Evolutionary conservation across 35 echinoderm and acorn worm species (phyloP).

Genomic region (Strongylocentrotus purpuratus): DNA sequence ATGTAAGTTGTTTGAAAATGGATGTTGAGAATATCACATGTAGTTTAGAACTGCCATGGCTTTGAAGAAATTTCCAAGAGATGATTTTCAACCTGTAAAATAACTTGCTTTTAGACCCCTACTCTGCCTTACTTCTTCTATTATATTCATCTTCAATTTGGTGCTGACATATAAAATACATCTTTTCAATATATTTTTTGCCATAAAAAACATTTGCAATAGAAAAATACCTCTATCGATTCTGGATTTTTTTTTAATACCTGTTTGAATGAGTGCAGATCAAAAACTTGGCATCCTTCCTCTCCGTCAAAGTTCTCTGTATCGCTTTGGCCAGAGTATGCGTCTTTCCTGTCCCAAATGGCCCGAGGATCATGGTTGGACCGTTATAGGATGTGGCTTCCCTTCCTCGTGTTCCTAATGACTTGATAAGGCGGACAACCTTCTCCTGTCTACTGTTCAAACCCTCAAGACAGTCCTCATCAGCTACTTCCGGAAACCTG

Average conservation of each 20-base stretch:
- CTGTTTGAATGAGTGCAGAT: constrained; percentile 92
- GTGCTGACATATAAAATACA: too few species aligned
- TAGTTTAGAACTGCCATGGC: too few species aligned
- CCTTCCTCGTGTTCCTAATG: neutral
- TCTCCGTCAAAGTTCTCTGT: constrained; percentile 46
- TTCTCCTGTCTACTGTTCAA: constrained; percentile 42
- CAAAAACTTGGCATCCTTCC: constrained; percentile 63
- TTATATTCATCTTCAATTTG: too few species aligned
- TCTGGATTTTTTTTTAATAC: constrained; percentile 8
- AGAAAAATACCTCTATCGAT: too few species aligned
- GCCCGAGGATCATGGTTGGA: constrained; percentile 74
- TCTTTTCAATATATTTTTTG: too few species aligned
- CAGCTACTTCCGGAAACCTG: constrained; percentile 25
- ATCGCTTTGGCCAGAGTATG: constrained; percentile 71
- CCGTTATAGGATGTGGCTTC: neutral
- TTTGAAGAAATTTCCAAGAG: too few species aligned
- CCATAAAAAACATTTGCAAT: too few species aligned
- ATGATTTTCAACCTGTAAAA: too few species aligned
- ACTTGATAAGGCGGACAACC: constrained; percentile 26
- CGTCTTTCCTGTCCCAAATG: constrained; percentile 90
- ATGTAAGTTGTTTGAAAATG: too few species aligned
- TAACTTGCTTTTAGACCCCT: too few species aligned
- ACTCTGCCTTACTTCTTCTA: too few species aligned
- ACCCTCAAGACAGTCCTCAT: neutral
- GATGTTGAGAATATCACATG: too few species aligned